Percentiles rank a stretch among this genome's conserved stretches.
These are phyloP conservation scores for Parotia lawesii DNA, from an alignment of 2,113 vertebrate species.

Conservation along the genomic window DNA sequence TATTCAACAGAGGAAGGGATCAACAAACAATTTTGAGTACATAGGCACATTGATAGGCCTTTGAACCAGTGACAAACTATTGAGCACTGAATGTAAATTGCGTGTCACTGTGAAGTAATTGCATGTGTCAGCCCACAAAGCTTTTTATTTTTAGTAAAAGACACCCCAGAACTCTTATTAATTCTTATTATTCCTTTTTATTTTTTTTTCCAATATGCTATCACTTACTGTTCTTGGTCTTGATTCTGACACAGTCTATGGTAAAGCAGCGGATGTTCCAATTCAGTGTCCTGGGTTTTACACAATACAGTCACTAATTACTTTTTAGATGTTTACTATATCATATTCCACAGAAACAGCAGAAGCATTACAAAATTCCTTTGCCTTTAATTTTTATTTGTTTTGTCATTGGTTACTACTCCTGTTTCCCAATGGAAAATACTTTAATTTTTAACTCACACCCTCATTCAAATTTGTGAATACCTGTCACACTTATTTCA, in stretches of 20 bases:
- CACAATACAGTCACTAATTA: neutral
- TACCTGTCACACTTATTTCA: neutral
- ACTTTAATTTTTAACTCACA: neutral
- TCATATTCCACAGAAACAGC: neutral
- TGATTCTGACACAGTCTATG: neutral
- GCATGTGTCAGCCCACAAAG: neutral
- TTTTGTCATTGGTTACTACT: neutral
- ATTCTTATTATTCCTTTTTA: accelerated
- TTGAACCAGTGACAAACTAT: neutral
- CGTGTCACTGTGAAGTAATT: neutral
- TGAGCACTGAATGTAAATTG: neutral
- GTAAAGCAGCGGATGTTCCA: neutral
- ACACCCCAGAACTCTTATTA: neutral
- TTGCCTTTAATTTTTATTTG: neutral
- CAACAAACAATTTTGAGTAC: neutral
- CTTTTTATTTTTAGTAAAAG: neutral
- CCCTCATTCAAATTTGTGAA: neutral
- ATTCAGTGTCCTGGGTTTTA: neutral
- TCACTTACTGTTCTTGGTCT: neutral
- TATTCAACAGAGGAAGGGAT: neutral
- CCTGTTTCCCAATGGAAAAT: neutral
- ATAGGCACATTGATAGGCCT: neutral
- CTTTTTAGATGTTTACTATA: neutral
- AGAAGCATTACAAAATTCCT: neutral
- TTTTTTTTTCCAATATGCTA: neutral